phyloP scores from a whole-genome alignment of 2,113 vertebrate species.

The Ellobius talpinus region DNA sequence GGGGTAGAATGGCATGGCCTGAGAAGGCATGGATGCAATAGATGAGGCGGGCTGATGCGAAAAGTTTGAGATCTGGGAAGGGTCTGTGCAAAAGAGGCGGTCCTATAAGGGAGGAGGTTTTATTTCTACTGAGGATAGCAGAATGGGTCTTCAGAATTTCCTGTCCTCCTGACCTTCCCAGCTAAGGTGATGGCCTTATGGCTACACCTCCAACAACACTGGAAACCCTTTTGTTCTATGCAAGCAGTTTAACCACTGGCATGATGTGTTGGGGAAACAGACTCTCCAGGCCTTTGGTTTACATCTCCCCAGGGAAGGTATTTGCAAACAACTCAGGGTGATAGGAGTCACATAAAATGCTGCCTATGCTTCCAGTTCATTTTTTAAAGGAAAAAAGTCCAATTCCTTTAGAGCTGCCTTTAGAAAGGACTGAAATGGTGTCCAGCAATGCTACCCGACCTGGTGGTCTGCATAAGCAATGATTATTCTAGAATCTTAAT shows the following conservation, averaged over 20 bases:
- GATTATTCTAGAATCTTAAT: neutral
- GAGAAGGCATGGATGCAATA: too few species aligned
- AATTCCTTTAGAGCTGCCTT: neutral
- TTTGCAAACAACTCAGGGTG: slow-evolving; percentile 30
- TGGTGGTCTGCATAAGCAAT: accelerated
- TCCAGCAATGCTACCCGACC: neutral
- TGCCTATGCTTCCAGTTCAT: neutral
- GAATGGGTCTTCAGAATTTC: neutral
- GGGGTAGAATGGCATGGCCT: accelerated
- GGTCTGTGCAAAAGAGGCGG: neutral
- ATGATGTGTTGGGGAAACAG: neutral
- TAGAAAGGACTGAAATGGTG: neutral
- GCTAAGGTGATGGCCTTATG: neutral
- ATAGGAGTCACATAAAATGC: neutral
- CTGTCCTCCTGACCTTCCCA: neutral
- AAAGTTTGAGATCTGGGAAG: neutral
- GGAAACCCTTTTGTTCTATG: neutral
- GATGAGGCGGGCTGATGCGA: neutral
- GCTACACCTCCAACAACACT: neutral
- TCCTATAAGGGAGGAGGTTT: neutral
- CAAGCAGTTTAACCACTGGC: neutral
- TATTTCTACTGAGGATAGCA: neutral
- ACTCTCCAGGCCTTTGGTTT: slow-evolving; percentile 33
- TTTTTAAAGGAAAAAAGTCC: slow-evolving; percentile 6
- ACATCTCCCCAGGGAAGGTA: slow-evolving; percentile 22